Evolutionary conservation across 2,113 vertebrate genomes (phyloP).

Genomic region (Coracopsis vasa): DNA sequence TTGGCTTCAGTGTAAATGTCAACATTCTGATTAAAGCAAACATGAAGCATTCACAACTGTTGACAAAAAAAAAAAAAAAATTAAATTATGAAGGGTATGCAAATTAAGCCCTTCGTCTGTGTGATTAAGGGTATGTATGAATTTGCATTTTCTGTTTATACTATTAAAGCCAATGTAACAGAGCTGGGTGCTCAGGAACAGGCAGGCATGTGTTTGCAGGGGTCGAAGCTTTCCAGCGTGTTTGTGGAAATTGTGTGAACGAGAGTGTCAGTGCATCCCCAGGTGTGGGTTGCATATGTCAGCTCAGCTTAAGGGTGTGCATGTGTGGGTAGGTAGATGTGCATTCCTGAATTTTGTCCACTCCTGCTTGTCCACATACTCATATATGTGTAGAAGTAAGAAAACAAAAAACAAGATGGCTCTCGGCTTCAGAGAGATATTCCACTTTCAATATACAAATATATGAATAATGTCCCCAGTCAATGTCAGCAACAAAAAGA

Average conservation of each 20-base stretch:
- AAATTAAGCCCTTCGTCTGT: conserved; percentile 70
- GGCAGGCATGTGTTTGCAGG: neutral
- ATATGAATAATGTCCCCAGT: neutral
- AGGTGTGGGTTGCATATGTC: fast-evolving
- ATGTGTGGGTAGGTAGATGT: neutral
- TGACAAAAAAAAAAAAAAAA: conserved; percentile 80
- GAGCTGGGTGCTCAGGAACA: conserved; percentile 10
- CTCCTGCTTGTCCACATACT: neutral
- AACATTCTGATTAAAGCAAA: conserved; percentile 88
- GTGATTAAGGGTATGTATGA: conserved; percentile 66
- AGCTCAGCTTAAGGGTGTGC: neutral
- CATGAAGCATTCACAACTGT: conserved; percentile 79
- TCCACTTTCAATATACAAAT: conserved; percentile 3
- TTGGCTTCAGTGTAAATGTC: conserved; percentile 85
- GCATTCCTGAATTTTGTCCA: neutral
- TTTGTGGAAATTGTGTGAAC: neutral
- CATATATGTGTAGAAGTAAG: neutral
- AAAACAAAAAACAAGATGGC: neutral
- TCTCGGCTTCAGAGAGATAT: neutral
- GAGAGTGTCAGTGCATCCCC: fast-evolving
- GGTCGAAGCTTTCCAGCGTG: neutral
- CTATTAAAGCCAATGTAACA: conserved; percentile 39
- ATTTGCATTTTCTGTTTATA: conserved; percentile 71
- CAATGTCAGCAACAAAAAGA: neutral
- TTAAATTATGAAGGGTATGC: conserved; percentile 81